A percentile compares a stretch with the other conserved stretches of the same genome.
phyloP scores from a whole-genome alignment of 1,140 invertebrate genomes.

The Amyelois transitella region DNA sequence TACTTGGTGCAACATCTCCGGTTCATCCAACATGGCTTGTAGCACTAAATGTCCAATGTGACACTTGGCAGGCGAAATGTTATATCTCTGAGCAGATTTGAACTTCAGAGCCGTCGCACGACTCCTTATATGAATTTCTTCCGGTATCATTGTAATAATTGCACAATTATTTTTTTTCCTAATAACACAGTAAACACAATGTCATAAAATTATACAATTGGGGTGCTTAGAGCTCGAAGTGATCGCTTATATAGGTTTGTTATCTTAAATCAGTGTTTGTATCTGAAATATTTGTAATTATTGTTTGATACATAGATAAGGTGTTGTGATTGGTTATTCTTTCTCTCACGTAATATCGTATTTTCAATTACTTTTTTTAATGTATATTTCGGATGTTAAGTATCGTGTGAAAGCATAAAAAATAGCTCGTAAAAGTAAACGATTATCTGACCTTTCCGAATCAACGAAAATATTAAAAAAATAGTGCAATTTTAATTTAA shows the following conservation, averaged over 20 bases:
- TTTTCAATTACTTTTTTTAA: too few relatives aligned
- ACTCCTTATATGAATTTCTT: not conserved
- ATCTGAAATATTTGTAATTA: not conserved
- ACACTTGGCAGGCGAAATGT: slow-evolving; percentile 9
- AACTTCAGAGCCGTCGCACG: slow-evolving; percentile 2
- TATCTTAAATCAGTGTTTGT: not conserved
- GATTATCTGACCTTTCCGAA: too few relatives aligned
- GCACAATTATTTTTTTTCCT: not conserved
- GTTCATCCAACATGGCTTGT: slow-evolving; percentile 11
- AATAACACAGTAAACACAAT: not conserved
- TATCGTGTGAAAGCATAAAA: too few relatives aligned
- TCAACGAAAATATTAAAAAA: too few relatives aligned
- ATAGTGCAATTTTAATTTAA: too few relatives aligned
- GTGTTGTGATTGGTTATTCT: not conserved
- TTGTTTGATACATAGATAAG: not conserved
- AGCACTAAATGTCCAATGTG: slow-evolving; percentile 16
- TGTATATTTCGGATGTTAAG: too few relatives aligned
- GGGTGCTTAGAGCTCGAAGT: not conserved
- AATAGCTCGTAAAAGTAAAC: too few relatives aligned
- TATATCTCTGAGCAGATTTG: slow-evolving; percentile 7
- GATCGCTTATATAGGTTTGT: not conserved
- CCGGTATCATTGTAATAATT: not conserved
- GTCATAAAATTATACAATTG: not conserved
- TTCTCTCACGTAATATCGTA: too few relatives aligned
- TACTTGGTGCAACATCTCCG: slow-evolving; percentile 13